phyloP scores from a whole-genome alignment of 2,888 invertebrate genomes.

The Agrochola lychnidis region DNA sequence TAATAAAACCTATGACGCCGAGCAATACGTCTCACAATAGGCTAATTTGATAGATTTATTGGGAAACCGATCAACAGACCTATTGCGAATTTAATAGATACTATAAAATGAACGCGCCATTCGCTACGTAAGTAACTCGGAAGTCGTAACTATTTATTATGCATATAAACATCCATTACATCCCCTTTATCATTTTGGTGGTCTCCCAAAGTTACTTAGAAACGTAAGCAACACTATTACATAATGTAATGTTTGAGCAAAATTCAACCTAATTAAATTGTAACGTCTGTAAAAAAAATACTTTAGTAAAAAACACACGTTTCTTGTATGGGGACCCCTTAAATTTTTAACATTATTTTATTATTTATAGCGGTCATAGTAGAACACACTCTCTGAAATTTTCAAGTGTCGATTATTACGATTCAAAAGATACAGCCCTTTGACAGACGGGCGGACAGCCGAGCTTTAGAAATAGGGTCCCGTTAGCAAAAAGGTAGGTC shows the following conservation, averaged over 20 bases:
- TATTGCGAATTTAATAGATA: slow-evolving; percentile 22
- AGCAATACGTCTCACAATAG: slow-evolving; percentile 1
- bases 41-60: background rate
- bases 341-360: too few relatives aligned
- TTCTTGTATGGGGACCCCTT: too few relatives aligned
- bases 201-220: background rate
- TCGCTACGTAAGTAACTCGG: slow-evolving; percentile 9
- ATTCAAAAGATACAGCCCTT: background rate
- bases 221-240: background rate
- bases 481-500: background rate
- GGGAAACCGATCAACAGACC: background rate
- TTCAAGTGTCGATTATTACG: background rate
- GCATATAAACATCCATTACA: background rate
- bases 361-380: too few relatives aligned
- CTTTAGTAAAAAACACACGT: too few relatives aligned
- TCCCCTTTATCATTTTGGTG: background rate
- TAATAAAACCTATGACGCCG: background rate
- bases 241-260: background rate
- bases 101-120: slow-evolving; percentile 12
- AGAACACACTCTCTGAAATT: too few relatives aligned
- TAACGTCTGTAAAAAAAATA: background rate
- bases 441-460: background rate
- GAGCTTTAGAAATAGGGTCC: background rate
- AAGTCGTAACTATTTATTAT: slow-evolving; percentile 11
- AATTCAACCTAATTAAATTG: background rate